A percentile compares a stretch with the other conserved stretches of the same genome.
Evolutionary conservation across 2,888 invertebrate species (phyloP).

Genomic region (Brenthis daphne): DNA sequence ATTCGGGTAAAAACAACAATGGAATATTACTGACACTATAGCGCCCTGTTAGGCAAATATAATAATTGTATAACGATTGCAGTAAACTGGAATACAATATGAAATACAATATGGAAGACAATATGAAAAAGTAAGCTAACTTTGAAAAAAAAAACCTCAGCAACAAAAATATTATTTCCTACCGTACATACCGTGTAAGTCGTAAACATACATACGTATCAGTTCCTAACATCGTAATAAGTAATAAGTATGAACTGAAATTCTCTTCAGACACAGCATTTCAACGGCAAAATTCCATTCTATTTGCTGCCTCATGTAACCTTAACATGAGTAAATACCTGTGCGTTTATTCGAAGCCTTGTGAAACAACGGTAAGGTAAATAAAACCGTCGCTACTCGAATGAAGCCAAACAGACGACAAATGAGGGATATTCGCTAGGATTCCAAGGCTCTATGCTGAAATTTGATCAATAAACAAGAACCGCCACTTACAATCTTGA

Average conservation of each 20-base stretch:
- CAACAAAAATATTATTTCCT: too few species aligned
- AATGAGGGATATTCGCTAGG: conserved; percentile 3
- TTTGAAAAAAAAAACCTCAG: too few species aligned
- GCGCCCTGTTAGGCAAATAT: too few species aligned
- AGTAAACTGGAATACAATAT: too few species aligned
- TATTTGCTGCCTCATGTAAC: conserved; percentile 7
- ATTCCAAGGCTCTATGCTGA: conserved; percentile 4
- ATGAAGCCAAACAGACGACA: conserved; percentile 12
- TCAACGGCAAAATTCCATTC: conserved; percentile 6
- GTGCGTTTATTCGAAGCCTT: neutral
- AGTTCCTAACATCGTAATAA: neutral
- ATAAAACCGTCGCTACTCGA: conserved; percentile 1
- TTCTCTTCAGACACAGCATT: conserved; percentile 4
- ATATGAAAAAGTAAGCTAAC: too few species aligned
- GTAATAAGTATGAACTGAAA: neutral
- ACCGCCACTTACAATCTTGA: neutral
- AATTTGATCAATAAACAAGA: conserved; percentile 14
- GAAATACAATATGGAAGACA: too few species aligned
- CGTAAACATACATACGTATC: neutral
- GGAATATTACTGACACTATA: too few species aligned
- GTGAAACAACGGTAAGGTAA: conserved; percentile 13
- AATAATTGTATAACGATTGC: too few species aligned
- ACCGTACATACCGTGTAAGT: too few species aligned
- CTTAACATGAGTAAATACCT: conserved; percentile 13
- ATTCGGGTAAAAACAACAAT: too few species aligned